A percentile compares a stretch with the other conserved stretches of the same genome.
phyloP scores from a whole-genome alignment of 2,113 vertebrate species.

The Salminus brasiliensis region DNA sequence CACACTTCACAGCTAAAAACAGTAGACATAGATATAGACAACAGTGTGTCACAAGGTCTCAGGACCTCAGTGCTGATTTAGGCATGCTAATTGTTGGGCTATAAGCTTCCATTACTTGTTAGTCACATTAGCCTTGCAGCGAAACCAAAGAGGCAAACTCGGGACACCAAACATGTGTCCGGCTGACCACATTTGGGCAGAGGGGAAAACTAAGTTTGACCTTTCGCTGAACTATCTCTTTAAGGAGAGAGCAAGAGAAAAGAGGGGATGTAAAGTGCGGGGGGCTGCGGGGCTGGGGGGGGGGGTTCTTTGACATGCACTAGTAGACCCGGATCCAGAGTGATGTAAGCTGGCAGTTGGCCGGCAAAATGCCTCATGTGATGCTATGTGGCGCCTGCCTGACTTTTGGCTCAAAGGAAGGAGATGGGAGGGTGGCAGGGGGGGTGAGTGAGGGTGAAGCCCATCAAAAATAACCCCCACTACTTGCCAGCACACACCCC shows the following conservation, averaged over 20 bases:
- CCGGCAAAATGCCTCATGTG: conserved; percentile 45
- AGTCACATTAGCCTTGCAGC: neutral
- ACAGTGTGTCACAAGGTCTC: too few species aligned
- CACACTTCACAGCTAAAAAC: too few species aligned
- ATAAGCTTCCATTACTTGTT: neutral
- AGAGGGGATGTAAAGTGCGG: conserved; percentile 10
- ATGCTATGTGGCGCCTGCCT: conserved; percentile 66
- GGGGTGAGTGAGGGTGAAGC: conserved; percentile 51
- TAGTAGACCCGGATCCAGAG: conserved; percentile 18
- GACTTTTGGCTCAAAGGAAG: conserved; percentile 61
- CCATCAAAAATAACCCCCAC: conserved; percentile 25
- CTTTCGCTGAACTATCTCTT: neutral
- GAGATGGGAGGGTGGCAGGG: neutral
- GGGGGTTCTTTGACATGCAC: conserved; percentile 13
- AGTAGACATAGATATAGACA: too few species aligned
- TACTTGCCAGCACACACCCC: conserved; percentile 30
- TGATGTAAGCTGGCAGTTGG: conserved; percentile 54
- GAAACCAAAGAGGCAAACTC: too few species aligned
- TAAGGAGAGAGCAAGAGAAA: neutral
- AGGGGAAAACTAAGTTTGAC: too few species aligned
- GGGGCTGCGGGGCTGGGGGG: neutral
- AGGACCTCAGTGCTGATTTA: neutral
- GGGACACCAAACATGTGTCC: too few species aligned
- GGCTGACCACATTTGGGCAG: too few species aligned
- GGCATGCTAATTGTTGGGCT: too few species aligned